These are phyloP conservation scores for Sebastes matsubarae DNA, from an alignment of 2,797 vertebrate genomes.

Conservation along the genomic window DNA sequence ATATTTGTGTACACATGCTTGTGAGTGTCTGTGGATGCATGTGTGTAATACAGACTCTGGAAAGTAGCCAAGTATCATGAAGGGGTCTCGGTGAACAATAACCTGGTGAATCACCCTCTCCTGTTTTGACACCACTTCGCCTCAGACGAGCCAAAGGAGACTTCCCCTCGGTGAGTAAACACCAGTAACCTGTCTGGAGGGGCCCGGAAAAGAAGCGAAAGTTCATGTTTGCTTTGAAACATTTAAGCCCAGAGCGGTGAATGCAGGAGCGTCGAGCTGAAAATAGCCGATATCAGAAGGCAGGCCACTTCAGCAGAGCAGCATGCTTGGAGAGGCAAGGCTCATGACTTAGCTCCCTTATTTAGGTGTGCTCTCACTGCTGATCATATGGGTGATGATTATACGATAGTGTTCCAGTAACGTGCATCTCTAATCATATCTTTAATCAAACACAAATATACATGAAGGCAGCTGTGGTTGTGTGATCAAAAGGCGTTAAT, in stretches of 20 bases:
- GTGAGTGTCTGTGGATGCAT: not conserved
- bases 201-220: slow-evolving; percentile 54
- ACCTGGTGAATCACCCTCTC: slow-evolving; percentile 56
- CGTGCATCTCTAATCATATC: not conserved
- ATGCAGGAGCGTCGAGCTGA: slow-evolving; percentile 36
- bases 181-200: slow-evolving; percentile 37
- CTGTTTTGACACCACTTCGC: slow-evolving; percentile 46
- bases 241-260: slow-evolving; percentile 37
- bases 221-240: slow-evolving; percentile 67
- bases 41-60: slow-evolving; percentile 34
- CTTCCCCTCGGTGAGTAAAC: slow-evolving; percentile 65
- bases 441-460: slow-evolving; percentile 18
- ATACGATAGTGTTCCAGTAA: not conserved
- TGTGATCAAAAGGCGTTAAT: slow-evolving; percentile 32
- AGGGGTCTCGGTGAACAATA: slow-evolving; percentile 65
- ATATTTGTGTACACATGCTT: not conserved
- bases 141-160: slow-evolving; percentile 24
- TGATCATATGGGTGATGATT: not conserved
- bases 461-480: not conserved
- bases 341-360: slow-evolving; percentile 26
- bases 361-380: slow-evolving; percentile 24
- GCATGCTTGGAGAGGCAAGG: slow-evolving; percentile 12
- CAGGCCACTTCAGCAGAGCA: slow-evolving; percentile 31
- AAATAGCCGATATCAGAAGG: slow-evolving; percentile 56
- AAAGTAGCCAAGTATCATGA: slow-evolving; percentile 53